Evolutionary conservation across 2,797 vertebrate genomes (phyloP), one percentile per base, ranked within the genome.

Genomic region (Mus caroli): DNA sequence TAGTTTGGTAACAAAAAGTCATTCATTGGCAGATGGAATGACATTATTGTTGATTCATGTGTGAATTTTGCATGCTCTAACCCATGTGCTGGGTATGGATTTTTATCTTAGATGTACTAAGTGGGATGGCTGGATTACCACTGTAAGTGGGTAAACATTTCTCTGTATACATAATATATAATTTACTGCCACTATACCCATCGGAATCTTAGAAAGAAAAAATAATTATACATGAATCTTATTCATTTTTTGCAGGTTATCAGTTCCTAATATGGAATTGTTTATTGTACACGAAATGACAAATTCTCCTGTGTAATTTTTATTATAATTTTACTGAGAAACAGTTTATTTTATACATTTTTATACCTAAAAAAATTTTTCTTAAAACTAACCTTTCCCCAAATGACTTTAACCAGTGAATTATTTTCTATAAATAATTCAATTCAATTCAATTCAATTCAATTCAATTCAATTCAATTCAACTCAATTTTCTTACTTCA

Each of bases 191-290:
- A 71, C 28, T 20, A 67, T 52, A 58, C 13, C n/a, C 34, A 76
- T 52, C n/a, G 34, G 43, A 92, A 92, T 15, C 31, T 94, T 82
- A 58, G 28, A 90, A 91, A 46, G 67, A 90, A 15, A 75, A 60
- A 1, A 31, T 31, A 58, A 90, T 17, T 26, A 28, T 24, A 46
- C 28, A 43, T 85, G 58, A 58, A 26, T 14, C 77, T 76, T 60
- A 58, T 1, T 79, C 46, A 60, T 79, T 90, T 80, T 64, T 20
- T 88, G 5, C 71, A 3, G 1, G 12, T 0, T 80, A 2, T 73
- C 56, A 31, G 56, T 78, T 82, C 46, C 69, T 69, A 87, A 60
- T 79, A 31, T 54, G 43, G 54, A 8, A 34, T 24, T 83, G 19
- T 12, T 22, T 56, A 43, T 17, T 91, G 10, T 82, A 71, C 60